phyloP scores from a whole-genome alignment of 2,113 vertebrate species.

The Agelaius tricolor region DNA sequence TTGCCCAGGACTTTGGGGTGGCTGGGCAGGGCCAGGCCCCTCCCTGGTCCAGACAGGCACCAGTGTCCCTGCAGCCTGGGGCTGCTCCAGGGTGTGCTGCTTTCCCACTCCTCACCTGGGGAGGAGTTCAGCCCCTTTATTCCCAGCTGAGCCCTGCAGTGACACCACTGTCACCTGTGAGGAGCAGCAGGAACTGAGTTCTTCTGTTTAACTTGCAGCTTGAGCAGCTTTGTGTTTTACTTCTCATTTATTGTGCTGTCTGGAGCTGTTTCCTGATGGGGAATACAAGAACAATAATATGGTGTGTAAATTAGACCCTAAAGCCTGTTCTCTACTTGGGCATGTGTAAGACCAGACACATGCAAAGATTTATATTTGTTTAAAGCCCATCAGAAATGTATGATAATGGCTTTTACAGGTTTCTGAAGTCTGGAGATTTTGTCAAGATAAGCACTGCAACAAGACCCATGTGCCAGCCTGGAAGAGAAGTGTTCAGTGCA shows the following conservation, averaged over 20 bases:
- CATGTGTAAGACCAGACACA: neutral
- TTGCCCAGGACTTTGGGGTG: neutral
- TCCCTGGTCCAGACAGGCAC: neutral
- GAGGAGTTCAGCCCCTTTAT: neutral
- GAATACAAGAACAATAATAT: neutral
- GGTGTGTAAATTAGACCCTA: neutral
- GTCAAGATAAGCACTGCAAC: neutral
- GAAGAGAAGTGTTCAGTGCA: neutral
- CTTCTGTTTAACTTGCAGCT: neutral
- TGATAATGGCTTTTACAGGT: neutral
- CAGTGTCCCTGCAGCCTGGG: neutral
- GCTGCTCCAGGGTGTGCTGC: neutral
- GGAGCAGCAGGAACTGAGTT: neutral
- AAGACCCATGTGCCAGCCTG: neutral
- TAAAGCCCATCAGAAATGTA: neutral
- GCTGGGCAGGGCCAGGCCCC: accelerated
- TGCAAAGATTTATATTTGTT: neutral
- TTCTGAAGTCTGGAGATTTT: neutral
- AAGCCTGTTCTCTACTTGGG: neutral
- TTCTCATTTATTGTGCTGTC: neutral
- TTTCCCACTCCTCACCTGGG: neutral
- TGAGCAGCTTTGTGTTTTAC: neutral
- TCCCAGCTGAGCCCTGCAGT: neutral
- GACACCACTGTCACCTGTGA: neutral
- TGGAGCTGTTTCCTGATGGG: neutral